Evolutionary conservation across 2,888 invertebrate genomes (phyloP), one percentile per base, ranked within the genome.

Genomic region (Calephelis perditalis): DNA sequence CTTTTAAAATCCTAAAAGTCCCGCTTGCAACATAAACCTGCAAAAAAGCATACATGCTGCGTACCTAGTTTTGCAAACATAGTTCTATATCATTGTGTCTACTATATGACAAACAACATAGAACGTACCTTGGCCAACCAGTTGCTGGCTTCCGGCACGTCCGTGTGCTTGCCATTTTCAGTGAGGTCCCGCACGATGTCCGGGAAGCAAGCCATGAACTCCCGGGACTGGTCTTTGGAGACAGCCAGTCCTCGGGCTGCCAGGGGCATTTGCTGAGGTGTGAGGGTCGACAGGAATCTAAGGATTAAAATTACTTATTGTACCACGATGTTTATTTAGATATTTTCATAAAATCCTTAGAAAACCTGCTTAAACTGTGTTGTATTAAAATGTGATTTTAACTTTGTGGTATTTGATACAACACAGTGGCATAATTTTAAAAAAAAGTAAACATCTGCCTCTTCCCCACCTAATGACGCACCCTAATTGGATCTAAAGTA

Each of bases 191-290:
- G 91, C 64, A 97, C 95, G 72, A 97, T 90, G 84, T 97, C 96
- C 74, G 97, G 96, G 91, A 97, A 97, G 67, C 96, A 90, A 58
- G 96, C 95, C 96, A 97, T 96, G 87, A 97, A 95, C 81, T 96
- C 96, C 73, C 96, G 91, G 79, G 94, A 94, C 86, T 97, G 96
- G 84, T 97, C 96, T 87, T 96, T 96, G 65, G 93, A 94, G 58
- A 94, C 92, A 57, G 93, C 92, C 71, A 93, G 91, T 75, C 92
- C 91, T 67, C 92, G 92, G 67, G 94, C 91, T 65, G 93, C 92
- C 79, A 91, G 81, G 67, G 93, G 92, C 78, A 92, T 86, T 75
- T 91, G 89, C 77, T 93, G 92, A 66, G 92, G 90, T 73, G 93
- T 92, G 77, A 93, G 87, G 69, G 93, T 93, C 57, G 93, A 93